Percentiles rank a stretch among this genome's conserved stretches.
These are phyloP conservation scores for Isaurus tuberculatus DNA, from an alignment of 92 coral and sea anemone species.

Conservation along the genomic window DNA sequence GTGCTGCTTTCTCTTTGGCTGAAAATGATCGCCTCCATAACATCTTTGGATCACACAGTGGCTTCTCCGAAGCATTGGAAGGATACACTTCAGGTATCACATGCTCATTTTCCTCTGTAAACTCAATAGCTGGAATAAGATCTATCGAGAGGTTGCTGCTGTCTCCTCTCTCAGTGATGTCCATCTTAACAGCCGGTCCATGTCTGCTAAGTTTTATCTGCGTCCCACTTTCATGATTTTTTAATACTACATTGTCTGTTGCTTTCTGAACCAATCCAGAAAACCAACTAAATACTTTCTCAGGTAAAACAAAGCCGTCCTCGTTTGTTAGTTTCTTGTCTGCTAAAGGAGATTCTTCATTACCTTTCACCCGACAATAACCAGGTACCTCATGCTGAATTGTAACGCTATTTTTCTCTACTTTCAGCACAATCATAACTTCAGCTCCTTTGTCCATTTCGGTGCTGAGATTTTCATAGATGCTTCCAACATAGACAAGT, in stretches of 20 bases:
- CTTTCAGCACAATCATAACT: conserved; percentile 73
- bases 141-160: conserved; percentile 66
- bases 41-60: conserved; percentile 49
- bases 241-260: conserved; percentile 40
- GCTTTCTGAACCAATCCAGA: conserved; percentile 58
- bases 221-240: conserved; percentile 10
- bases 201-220: conserved; percentile 59
- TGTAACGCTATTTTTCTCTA: conserved; percentile 28
- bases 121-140: conserved; percentile 71
- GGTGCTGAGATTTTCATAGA: conserved; percentile 76
- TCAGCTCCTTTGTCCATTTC: conserved; percentile 88
- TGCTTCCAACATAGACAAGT: conserved; percentile 74
- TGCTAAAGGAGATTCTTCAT: conserved; percentile 46
- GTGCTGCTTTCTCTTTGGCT: conserved; percentile 65
- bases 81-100: conserved; percentile 73
- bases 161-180: conserved; percentile 57
- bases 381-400: conserved; percentile 23
- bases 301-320: conserved; percentile 56
- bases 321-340: conserved; percentile 49
- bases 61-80: conserved; percentile 16
- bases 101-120: conserved; percentile 53
- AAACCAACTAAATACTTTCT: conserved; percentile 67
- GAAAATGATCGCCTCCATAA: conserved; percentile 88
- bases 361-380: conserved; percentile 43
- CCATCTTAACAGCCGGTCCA: conserved; percentile 86